Evolutionary conservation across 2,797 vertebrate genomes (phyloP).

Genomic region (Spinus olivaceus): DNA sequence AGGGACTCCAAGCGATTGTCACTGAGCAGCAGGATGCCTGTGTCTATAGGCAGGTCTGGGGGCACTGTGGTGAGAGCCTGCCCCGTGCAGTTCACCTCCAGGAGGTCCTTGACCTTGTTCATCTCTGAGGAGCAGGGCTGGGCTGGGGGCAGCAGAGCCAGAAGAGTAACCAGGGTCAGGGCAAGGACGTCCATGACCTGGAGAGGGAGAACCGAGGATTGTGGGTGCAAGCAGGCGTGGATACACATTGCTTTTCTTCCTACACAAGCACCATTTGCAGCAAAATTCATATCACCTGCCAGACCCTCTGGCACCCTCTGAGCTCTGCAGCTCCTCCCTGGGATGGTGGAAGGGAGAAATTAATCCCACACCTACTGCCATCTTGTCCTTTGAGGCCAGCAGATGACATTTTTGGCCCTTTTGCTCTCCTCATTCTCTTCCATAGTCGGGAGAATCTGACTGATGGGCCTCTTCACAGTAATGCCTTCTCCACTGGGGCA

Average conservation of each 20-base stretch:
- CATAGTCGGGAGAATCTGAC: rapidly evolving
- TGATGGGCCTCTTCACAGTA: rapidly evolving
- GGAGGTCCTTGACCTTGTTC: slow-evolving; percentile 38
- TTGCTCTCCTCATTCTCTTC: background rate
- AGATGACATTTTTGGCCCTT: background rate
- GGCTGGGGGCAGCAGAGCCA: background rate
- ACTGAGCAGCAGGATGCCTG: slow-evolving; percentile 85
- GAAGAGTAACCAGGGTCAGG: background rate
- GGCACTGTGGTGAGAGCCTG: slow-evolving; percentile 84
- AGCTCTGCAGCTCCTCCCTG: background rate
- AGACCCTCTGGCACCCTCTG: background rate
- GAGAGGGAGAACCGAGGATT: background rate
- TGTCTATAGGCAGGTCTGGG: slow-evolving; percentile 83
- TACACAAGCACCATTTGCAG: rapidly evolving
- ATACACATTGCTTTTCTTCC: background rate
- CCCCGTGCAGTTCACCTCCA: slow-evolving; percentile 86
- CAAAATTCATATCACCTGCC: background rate
- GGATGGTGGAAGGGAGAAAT: background rate
- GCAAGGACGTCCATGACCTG: background rate
- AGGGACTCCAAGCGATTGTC: slow-evolving; percentile 81
- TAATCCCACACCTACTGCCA: background rate
- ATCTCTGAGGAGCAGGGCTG: slow-evolving; percentile 6
- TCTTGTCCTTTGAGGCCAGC: background rate
- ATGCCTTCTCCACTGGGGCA: background rate
- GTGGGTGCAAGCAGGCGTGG: background rate